Evolutionary conservation across 2,797 vertebrate genomes (phyloP), one percentile per base, ranked within the genome.

Genomic region (Argentina silus): DNA sequence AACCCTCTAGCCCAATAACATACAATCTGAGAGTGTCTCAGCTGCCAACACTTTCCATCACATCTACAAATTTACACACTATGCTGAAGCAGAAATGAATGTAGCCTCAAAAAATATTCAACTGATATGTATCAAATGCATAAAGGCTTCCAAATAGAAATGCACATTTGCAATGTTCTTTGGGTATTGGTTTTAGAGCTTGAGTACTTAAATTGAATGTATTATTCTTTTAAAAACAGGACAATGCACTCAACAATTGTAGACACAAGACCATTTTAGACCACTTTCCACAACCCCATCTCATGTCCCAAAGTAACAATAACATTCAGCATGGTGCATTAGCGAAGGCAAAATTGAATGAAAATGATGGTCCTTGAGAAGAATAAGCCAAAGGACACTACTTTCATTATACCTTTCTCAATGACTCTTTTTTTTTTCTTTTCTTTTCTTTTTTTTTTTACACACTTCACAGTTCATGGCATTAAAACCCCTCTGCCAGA

Each of bases 141-240:
- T 51, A 83, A 84, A 89, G 83, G 81, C 79, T 82, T 88, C 78
- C 73, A 56, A 86, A 87, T 67, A 81, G 66, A 88, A 85, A 91
- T 48, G 78, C 80, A 87, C 82, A 61, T 78, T 23, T 80, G 80
- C 82, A 78, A 85, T 82, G 80, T 84, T 94, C 94, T 94, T 94
- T 93, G 93, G 94, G 91, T 93, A 86, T 88, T 75, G 80, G 85
- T 82, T 88, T 85, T 67, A 79, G 74, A 87, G 84, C 76, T 78
- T 44, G 27, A 86, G 80, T 50, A 53, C 75, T 45, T 66, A 59
- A 82, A 82, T 72, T 55, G 12, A 45, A 83, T 66, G 72, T 53
- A 66, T 80, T 60, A 80, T 17, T 15, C 47, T 12, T 23, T 69
- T 64, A 60, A 68, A 60, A 51, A 81, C 63, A 81, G 66, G 62